Percentiles rank a stretch among this genome's conserved stretches.
These are phyloP conservation scores for Melanargia galathea DNA, from an alignment of 2,888 invertebrate species.

Conservation along the genomic window DNA sequence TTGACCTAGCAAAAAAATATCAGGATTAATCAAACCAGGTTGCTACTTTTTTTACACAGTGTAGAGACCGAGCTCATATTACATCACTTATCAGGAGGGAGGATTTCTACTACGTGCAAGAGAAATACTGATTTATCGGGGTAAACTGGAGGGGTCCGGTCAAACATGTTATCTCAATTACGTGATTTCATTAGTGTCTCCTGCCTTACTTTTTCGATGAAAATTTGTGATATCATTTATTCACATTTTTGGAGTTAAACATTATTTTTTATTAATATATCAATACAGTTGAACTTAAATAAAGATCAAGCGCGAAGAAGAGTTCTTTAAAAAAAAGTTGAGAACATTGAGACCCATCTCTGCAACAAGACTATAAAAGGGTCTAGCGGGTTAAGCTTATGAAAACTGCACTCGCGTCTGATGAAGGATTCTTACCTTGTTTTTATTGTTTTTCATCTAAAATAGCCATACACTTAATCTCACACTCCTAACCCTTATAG, in stretches of 20 bases:
- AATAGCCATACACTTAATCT: no score
- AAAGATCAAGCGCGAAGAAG: no score
- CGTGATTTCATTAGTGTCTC: slow-evolving; percentile 6
- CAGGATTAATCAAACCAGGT: neutral
- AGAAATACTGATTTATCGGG: slow-evolving; percentile 12
- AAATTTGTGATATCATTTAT: neutral
- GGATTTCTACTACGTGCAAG: neutral
- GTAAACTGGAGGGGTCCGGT: neutral
- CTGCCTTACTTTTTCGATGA: neutral
- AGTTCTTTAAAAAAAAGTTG: no score
- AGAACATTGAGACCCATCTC: no score
- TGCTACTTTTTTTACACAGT: neutral
- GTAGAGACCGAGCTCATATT: neutral
- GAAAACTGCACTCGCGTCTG: no score
- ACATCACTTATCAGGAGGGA: slow-evolving; percentile 2
- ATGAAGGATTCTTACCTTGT: no score
- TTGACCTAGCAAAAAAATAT: neutral
- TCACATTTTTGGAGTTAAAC: neutral
- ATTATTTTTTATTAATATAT: no score
- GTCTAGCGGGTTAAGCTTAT: no score
- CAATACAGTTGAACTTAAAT: no score
- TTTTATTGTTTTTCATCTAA: no score
- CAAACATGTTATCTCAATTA: slow-evolving; percentile 13
- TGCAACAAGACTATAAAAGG: no score
- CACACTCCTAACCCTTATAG: no score